Conservation (phyloP, 2,888 invertebrate species). For the Ptilodon capucinus region DNA sequence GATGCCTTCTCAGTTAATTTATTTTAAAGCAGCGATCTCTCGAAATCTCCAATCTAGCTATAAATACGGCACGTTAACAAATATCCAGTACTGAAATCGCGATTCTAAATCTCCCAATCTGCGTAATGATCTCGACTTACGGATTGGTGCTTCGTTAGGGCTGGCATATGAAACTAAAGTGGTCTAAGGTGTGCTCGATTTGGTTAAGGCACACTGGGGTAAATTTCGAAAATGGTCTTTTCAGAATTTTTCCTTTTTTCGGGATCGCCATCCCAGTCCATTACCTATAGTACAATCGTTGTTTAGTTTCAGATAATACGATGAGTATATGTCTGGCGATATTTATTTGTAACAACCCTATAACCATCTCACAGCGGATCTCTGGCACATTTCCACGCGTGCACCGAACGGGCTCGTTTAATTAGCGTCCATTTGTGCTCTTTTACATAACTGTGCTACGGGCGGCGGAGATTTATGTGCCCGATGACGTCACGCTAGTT, state of each 20-base stretch:
- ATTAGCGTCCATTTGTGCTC: conserved; percentile 48
- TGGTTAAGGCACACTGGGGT: too few relatives aligned
- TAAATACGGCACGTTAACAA: conserved; percentile 26
- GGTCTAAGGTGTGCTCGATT: too few relatives aligned
- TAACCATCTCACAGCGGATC: conserved; percentile 35
- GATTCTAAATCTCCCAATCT: conserved; percentile 25
- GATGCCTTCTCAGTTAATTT: conserved; percentile 14
- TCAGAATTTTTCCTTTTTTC: too few relatives aligned
- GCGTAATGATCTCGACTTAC: conserved; percentile 23
- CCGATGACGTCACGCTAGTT: conserved; percentile 41
- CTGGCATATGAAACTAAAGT: conserved; percentile 3
- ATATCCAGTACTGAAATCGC: conserved; percentile 25
- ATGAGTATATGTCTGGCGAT: too few relatives aligned
- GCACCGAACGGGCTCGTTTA: conserved; percentile 35
- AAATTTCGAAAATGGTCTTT: too few relatives aligned
- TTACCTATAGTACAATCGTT: too few relatives aligned
- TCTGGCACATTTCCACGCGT: conserved; percentile 55
- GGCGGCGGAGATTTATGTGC: conserved; percentile 29
- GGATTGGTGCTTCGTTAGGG: conserved; percentile 14
- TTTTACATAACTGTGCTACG: conserved; percentile 29
- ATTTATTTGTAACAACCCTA: conserved; percentile 15
- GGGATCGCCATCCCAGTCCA: too few relatives aligned
- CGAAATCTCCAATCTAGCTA: background rate
- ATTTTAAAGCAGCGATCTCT: background rate
- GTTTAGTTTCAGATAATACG: too few relatives aligned